Evolutionary conservation across 1,140 invertebrate genomes (phyloP).

Genomic region (Drosophila nebulosa): DNA sequence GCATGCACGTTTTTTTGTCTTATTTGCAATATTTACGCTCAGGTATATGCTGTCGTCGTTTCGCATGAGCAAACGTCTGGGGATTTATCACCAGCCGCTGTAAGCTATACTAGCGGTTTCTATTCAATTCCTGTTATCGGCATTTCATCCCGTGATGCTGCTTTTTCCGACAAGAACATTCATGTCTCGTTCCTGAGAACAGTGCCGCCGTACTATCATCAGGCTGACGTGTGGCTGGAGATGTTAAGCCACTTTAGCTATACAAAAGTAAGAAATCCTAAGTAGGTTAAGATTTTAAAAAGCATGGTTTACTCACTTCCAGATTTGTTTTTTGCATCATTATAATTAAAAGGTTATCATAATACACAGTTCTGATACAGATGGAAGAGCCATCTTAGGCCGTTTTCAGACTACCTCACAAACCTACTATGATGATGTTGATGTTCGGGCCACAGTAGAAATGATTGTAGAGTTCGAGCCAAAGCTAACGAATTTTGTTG

Average conservation of each 20-base stretch:
- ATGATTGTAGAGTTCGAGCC: too few species aligned
- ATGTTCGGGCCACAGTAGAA: conserved; percentile 84
- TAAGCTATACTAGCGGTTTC: conserved; percentile 99
- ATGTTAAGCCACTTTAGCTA: conserved; percentile 96
- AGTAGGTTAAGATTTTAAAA: neutral
- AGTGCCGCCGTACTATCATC: conserved; percentile 97
- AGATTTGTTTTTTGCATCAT: conserved; percentile 25
- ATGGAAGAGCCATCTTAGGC: conserved; percentile 94
- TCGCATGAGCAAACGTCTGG: conserved; percentile 92
- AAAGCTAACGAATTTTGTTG: conserved; percentile 89
- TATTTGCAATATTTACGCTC: conserved; percentile 50
- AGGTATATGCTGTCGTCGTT: conserved; percentile 95
- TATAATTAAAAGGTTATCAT: conserved; percentile 94
- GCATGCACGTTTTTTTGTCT: too few species aligned
- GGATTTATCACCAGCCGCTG: conserved; percentile 94
- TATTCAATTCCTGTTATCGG: too few species aligned
- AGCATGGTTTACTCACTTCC: conserved; percentile 53
- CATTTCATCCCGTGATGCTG: too few species aligned
- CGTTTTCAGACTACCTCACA: conserved; percentile 86
- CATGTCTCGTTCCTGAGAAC: conserved; percentile 98
- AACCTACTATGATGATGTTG: conserved; percentile 84
- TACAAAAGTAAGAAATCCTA: conserved; percentile 88
- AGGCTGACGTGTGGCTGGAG: conserved; percentile 98
- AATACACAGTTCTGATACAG: conserved; percentile 97
- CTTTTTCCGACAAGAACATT: too few species aligned